These are phyloP conservation scores for Danaus melanippus DNA, from an alignment of 1,140 invertebrate genomes.

Conservation along the genomic window DNA sequence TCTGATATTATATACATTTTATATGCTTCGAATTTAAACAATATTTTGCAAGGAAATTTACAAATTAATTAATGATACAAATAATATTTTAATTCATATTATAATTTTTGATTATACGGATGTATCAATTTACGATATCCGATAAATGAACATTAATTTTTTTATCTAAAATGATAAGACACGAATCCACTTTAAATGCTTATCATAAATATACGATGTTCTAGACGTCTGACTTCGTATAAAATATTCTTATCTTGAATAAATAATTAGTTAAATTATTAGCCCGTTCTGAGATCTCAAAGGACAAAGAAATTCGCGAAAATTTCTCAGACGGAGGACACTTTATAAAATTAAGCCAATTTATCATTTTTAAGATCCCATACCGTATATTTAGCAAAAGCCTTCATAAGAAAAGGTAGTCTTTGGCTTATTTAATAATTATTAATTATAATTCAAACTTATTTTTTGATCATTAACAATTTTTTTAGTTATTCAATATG, in stretches of 20 bases:
- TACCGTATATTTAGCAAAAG: too few species aligned
- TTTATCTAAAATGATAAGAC: neutral
- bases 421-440: too few species aligned
- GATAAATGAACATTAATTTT: constrained; percentile 1
- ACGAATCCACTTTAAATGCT: constrained; percentile 2
- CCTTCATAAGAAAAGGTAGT: too few species aligned
- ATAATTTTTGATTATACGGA: too few species aligned
- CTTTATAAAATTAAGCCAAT: constrained; percentile 13
- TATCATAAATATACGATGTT: constrained; percentile 17
- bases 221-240: constrained; percentile 18
- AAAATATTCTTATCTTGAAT: constrained; percentile 25
- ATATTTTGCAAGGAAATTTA: neutral
- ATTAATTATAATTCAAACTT: too few species aligned
- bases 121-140: too few species aligned
- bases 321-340: constrained; percentile 13
- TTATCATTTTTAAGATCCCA: constrained; percentile 4
- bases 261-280: constrained; percentile 29
- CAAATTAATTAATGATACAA: too few species aligned
- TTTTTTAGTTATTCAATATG: too few species aligned
- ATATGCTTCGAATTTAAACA: too few species aligned
- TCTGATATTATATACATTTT: too few species aligned
- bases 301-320: constrained; percentile 12
- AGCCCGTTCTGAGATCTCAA: constrained; percentile 15
- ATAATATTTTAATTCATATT: too few species aligned
- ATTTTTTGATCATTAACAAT: too few species aligned